These are phyloP conservation scores for Leuciscus idus DNA, from an alignment of 2,113 vertebrate genomes.

Conservation along the genomic window DNA sequence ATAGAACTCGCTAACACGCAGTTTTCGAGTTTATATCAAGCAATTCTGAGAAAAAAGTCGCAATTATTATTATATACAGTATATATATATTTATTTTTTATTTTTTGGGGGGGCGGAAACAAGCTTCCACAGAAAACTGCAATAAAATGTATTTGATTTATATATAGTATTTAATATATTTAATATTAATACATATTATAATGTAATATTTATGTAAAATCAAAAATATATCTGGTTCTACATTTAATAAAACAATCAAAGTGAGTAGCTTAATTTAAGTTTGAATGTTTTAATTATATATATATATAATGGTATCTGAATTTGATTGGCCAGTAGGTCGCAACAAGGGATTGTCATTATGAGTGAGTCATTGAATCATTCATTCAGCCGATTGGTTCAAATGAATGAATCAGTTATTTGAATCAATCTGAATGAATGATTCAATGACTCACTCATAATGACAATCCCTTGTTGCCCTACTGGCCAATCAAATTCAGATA, in stretches of 20 bases:
- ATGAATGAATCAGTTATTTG: background rate
- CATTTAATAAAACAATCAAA: too few species aligned
- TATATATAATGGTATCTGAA: background rate
- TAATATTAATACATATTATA: too few species aligned
- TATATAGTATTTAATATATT: too few species aligned
- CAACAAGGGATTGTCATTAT: background rate
- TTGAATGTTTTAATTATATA: background rate
- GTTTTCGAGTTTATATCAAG: too few species aligned
- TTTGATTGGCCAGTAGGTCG: background rate
- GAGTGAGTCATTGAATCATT: background rate
- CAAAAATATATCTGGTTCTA: too few species aligned
- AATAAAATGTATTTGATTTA: background rate
- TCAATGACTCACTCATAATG: background rate
- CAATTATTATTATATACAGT: too few species aligned
- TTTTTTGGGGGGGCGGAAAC: too few species aligned
- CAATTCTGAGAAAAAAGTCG: too few species aligned
- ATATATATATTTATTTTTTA: too few species aligned
- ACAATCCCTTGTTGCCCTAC: background rate
- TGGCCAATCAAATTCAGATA: background rate
- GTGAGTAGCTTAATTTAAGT: background rate
- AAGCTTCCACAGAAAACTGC: too few species aligned
- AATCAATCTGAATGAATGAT: background rate
- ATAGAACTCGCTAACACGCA: too few species aligned
- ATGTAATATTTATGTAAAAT: too few species aligned
- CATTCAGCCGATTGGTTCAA: background rate